Percentiles rank a stretch among this genome's conserved stretches.
Conservation (phyloP, 2,113 vertebrate genomes). For the Thamnophis sirtalis region DNA sequence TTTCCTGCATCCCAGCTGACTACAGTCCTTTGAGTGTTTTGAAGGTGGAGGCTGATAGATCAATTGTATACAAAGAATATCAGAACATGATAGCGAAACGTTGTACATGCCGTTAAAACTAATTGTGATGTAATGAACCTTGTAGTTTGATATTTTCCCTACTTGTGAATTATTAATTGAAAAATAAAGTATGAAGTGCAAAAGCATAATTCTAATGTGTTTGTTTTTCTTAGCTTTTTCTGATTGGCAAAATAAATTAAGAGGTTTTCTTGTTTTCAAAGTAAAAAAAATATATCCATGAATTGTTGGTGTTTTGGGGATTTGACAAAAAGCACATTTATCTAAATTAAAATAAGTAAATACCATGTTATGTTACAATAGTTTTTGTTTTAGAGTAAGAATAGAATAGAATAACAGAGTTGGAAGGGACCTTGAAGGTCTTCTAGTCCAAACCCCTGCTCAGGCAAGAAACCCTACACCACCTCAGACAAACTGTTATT, state of each 20-base stretch:
- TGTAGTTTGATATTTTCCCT: neutral
- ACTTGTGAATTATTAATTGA: rapidly evolving
- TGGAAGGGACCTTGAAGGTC: no score
- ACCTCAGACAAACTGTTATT: no score
- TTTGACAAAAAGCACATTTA: slow-evolving; percentile 29
- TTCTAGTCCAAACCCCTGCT: no score
- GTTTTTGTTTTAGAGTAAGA: slow-evolving; percentile 8
- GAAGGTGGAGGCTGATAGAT: slow-evolving; percentile 85
- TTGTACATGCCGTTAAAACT: slow-evolving; percentile 86
- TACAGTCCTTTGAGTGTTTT: slow-evolving; percentile 90
- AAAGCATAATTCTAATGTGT: neutral
- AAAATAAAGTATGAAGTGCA: neutral
- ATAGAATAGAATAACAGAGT: no score
- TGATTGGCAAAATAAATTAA: slow-evolving; percentile 16
- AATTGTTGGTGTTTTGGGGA: neutral
- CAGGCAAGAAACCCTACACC: no score
- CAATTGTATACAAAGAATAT: slow-evolving; percentile 90
- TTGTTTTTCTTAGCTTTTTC: slow-evolving; percentile 44
- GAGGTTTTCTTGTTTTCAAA: slow-evolving; percentile 44
- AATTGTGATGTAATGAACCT: neutral
- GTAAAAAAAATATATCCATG: neutral
- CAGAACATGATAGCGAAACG: slow-evolving; percentile 91
- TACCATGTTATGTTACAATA: neutral
- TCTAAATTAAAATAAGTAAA: slow-evolving; percentile 36
- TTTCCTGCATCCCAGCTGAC: slow-evolving; percentile 87